Percentiles rank a stretch among this genome's conserved stretches.
phyloP scores from a whole-genome alignment of 2,888 invertebrate genomes.

The Andrena hattorfiana region DNA sequence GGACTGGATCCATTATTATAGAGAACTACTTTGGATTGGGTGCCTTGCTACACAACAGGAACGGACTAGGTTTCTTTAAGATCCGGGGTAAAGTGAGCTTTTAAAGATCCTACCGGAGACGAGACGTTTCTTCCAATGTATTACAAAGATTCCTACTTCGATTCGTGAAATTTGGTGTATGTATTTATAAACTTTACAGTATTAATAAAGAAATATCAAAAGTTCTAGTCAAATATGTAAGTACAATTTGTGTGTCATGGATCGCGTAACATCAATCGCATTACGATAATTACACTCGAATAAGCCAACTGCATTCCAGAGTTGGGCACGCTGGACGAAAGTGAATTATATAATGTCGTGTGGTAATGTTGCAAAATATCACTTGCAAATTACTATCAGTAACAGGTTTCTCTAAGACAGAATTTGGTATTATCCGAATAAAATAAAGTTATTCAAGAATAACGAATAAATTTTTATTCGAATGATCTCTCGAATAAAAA shows the following conservation, averaged over 20 bases:
- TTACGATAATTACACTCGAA: too few relatives aligned
- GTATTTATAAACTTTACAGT: constrained; percentile 38
- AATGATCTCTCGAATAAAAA: too few relatives aligned
- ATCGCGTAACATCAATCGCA: not conserved
- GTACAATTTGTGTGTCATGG: constrained; percentile 13
- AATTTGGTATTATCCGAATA: too few relatives aligned
- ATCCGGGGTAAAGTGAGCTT: constrained; percentile 94
- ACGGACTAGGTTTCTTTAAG: constrained; percentile 94
- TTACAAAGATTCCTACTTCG: constrained; percentile 4
- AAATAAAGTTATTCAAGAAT: too few relatives aligned
- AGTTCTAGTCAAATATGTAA: constrained; percentile 8
- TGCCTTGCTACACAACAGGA: constrained; percentile 93
- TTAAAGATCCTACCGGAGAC: constrained; percentile 81
- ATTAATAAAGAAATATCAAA: constrained; percentile 34
- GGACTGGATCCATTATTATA: constrained; percentile 90
- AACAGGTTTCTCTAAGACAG: too few relatives aligned
- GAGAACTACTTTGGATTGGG: constrained; percentile 93
- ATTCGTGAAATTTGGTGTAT: not conserved
- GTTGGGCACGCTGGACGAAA: too few relatives aligned
- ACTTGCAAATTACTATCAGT: too few relatives aligned
- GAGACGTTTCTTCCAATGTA: not conserved
- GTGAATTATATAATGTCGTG: too few relatives aligned
- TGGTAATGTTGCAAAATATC: too few relatives aligned
- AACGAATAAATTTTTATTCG: too few relatives aligned
- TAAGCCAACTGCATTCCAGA: too few relatives aligned